Base-by-base conservation (phyloP, 37 sponge, comb jelly and placozoan species). In the Cladorhizidae sp. region DNA sequence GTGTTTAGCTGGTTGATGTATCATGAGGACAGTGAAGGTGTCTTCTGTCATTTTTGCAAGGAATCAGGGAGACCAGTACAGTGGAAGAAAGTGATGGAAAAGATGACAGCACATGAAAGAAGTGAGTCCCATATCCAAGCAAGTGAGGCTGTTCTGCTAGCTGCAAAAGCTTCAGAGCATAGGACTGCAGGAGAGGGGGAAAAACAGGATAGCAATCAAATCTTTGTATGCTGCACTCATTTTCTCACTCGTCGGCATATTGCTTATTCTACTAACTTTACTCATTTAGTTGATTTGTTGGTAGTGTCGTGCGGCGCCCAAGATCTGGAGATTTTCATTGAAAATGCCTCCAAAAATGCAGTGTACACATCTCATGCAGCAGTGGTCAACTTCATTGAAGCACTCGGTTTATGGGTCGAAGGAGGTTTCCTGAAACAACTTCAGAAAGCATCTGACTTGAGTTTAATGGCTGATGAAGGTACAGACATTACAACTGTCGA, bases 401-500 rank as follows among this genome's bases (percentile, higher is more conserved):
- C 85, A 22, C 28, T 90, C 41, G 90, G 85, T 28, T 67, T 67
- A 58, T 85, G 81, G 81, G 76, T 85, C 75, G 85, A 84, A 70
- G 86, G 85, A 65, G 80, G 67, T 37, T 36, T 75, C 25, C 81
- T 89, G 71, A 89, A 83, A 61, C 89, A 76, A 61, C 90, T 80
- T 78, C 64, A 80, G 18, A 72, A 67, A 51, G 90, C 83, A 73
- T 63, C 64, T 43, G 18, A 74, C 71, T 85, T 56, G 42, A 85
- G 90, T 54, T 75, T 85, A 69, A 85, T 90, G 81, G 90, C 85
- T 69, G 81, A 90, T 80, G 90, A 90, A 55, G 80, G 90, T 59
- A 90, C 79, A 52, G 90, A 89, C 73, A 65, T 83, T 74, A 57
- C 90, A 73, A 84, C 77, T 56, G 38, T 90, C 29, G 90, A 90